A percentile compares a stretch with the other conserved stretches of the same genome.
Evolutionary conservation across 1,140 invertebrate genomes (phyloP).

Genomic region (Eciton burchellii): DNA sequence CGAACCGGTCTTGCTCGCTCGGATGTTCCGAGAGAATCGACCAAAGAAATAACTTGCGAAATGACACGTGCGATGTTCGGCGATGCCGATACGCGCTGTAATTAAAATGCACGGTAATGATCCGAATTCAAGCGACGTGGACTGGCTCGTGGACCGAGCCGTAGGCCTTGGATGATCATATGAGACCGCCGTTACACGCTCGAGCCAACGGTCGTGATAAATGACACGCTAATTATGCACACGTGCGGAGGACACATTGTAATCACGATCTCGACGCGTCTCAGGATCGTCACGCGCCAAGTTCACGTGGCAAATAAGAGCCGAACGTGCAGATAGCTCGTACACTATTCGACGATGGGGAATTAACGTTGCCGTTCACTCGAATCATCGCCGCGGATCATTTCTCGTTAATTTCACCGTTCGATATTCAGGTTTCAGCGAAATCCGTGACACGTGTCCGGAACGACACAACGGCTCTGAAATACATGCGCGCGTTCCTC

Average conservation of each 20-base stretch:
- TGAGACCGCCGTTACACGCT: slow-evolving; percentile 12
- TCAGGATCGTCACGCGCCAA: slow-evolving; percentile 32
- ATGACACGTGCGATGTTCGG: neutral
- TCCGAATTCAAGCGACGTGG: slow-evolving; percentile 11
- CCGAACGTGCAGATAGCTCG: neutral
- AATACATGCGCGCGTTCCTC: neutral
- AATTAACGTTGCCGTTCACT: neutral
- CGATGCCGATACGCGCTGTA: slow-evolving; percentile 21
- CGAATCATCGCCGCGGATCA: neutral
- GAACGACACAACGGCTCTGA: too few species aligned
- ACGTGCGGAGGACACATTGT: slow-evolving; percentile 55
- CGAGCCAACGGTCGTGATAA: slow-evolving; percentile 44
- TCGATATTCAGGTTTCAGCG: neutral
- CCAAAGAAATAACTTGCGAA: neutral
- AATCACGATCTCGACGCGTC: slow-evolving; percentile 6
- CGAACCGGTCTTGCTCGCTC: too few species aligned
- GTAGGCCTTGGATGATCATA: slow-evolving; percentile 27
- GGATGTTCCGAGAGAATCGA: neutral
- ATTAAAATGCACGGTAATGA: slow-evolving; percentile 33
- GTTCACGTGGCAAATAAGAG: slow-evolving; percentile 5
- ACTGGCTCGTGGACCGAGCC: slow-evolving; percentile 27
- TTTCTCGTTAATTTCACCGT: neutral
- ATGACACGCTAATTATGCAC: slow-evolving; percentile 53
- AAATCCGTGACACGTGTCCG: neutral
- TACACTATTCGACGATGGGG: neutral